Evolutionary conservation across 2,113 vertebrate species (phyloP), one percentile per base, ranked within the genome.

Genomic region (Anolis sagrei): DNA sequence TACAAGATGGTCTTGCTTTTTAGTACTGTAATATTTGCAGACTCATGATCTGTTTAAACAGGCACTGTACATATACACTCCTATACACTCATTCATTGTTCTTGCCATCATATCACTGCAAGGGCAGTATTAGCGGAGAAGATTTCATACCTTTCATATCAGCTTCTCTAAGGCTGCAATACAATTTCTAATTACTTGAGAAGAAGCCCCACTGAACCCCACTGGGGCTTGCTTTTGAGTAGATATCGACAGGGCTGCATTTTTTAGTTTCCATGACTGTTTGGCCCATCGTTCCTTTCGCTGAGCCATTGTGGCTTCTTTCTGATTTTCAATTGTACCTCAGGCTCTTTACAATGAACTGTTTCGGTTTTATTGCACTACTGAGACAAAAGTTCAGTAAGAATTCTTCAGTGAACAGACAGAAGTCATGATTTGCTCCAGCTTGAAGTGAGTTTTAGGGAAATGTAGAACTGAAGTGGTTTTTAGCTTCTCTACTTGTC

Each of bases 1-100:
- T 51, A 76, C 90, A 81, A 19, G 79, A 84, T 87, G 78, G 89
- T 90, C 87, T 89, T 91, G 83, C 81, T 82, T 76, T 78, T 92
- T 79, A 78, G 86, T 90, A 84, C 84, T 94, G 72, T 92, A 85
- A 89, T 93, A 83, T 88, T 64, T 87, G 85, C 77, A 89, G 85
- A 92, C 87, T 87, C 89, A 68, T 89, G 68, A 88, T 91, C 84
- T 92, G 89, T 88, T 87, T 89, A 87, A 93, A 85, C 89, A 77
- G 89, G 11, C 44, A 62, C 81, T 87, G 81, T 79, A 83, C 58
- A 73, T 88, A 27, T 39, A 79, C 76, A 13, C 27, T 25, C 76
- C 32, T 44, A 44, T 44, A 44, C 39, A 44, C 39, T 32, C 70
- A 61, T 19, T 51, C 49, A 34, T 92, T 66, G 61, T 39, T 81